These are phyloP conservation scores for Climacteris rufus DNA, from an alignment of 2,113 vertebrate species.

Conservation along the genomic window DNA sequence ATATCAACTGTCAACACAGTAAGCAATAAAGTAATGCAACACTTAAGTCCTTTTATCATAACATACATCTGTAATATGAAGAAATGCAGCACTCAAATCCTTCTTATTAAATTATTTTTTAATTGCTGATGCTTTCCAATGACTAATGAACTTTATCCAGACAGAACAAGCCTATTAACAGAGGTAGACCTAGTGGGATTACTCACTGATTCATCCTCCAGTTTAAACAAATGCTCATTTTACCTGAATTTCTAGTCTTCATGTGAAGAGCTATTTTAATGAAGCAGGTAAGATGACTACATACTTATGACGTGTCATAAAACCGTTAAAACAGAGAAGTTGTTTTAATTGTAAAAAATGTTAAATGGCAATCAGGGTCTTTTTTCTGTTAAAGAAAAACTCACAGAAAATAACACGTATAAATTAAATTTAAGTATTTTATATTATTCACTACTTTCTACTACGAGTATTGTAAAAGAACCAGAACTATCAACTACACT, in stretches of 20 bases:
- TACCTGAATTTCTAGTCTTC: neutral
- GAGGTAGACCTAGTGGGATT: neutral
- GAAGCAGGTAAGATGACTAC: neutral
- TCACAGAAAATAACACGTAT: neutral
- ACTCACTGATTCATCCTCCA: neutral
- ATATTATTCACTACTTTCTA: neutral
- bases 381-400: neutral
- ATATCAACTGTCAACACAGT: neutral
- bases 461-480: neutral
- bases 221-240: constrained; percentile 1
- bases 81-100: neutral
- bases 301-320: neutral
- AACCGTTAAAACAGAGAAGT: neutral
- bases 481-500: neutral
- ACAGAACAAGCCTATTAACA: neutral
- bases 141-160: neutral
- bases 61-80: neutral
- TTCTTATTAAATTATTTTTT: neutral
- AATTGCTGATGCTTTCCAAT: neutral
- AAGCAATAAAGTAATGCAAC: neutral
- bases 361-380: neutral
- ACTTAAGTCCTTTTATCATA: neutral
- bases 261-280: neutral
- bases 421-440: neutral
- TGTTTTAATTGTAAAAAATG: neutral